phyloP scores from a whole-genome alignment of 2,113 vertebrate genomes.

The Papio anubis region DNA sequence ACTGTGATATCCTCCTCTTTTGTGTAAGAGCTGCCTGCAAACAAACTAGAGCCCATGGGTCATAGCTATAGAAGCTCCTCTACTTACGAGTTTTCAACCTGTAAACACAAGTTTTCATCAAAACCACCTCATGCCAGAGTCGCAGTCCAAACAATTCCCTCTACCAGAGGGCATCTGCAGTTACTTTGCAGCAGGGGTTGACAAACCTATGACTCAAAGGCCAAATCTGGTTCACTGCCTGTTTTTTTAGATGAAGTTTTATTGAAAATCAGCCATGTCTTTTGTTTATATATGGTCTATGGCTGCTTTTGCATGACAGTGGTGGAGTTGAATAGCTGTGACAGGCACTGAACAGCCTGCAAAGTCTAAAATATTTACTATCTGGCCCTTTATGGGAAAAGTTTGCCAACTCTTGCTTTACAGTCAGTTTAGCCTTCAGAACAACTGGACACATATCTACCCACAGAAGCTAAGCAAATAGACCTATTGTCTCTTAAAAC shows the following conservation, averaged over 20 bases:
- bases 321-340: background rate
- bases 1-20: background rate
- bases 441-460: background rate
- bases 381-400: background rate
- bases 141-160: background rate
- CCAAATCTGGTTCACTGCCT: background rate
- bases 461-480: background rate
- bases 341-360: background rate
- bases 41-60: background rate
- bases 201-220: background rate
- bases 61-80: background rate
- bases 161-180: background rate
- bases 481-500: background rate
- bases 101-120: background rate
- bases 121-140: background rate
- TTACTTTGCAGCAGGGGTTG: background rate
- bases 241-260: conserved; percentile 8
- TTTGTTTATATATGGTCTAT: background rate
- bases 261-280: background rate
- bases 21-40: background rate
- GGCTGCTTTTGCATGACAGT: background rate
- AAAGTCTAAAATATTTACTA: background rate
- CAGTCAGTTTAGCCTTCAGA: background rate
- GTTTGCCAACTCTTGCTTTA: background rate
- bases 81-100: background rate